These are phyloP conservation scores for Caenorhabditis virilis DNA, from an alignment of 2,888 invertebrate genomes.

Conservation along the genomic window DNA sequence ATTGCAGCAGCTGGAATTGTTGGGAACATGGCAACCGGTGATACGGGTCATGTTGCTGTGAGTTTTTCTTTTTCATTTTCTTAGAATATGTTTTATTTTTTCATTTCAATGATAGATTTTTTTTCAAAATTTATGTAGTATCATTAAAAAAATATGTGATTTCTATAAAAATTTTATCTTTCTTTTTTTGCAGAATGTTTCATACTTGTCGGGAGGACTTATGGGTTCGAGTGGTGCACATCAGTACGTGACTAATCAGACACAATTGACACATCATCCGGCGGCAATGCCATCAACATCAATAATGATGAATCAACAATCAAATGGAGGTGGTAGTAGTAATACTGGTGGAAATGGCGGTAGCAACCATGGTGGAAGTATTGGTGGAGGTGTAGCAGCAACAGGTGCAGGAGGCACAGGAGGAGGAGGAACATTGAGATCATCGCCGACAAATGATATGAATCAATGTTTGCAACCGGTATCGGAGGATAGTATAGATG, in stretches of 20 bases:
- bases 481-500: slow-evolving; percentile 15
- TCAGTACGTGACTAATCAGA: slow-evolving; percentile 12
- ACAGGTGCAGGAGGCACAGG: background rate
- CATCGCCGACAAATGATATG: slow-evolving; percentile 34
- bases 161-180: no score
- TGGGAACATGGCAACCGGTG: slow-evolving; percentile 33
- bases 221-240: slow-evolving; percentile 9
- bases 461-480: slow-evolving; percentile 27
- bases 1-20: background rate
- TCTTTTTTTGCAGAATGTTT: slow-evolving; percentile 28
- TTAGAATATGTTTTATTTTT: no score
- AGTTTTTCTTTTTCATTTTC: slow-evolving; percentile 2
- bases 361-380: no score
- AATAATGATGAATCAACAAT: slow-evolving; percentile 15
- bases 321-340: no score
- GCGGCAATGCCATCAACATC: slow-evolving; percentile 3
- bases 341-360: no score
- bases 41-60: slow-evolving; percentile 38
- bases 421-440: slow-evolving; percentile 12
- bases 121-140: no score
- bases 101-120: no score
- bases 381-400: no score
- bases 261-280: slow-evolving; percentile 10
- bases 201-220: slow-evolving; percentile 30
- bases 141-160: no score